Percentiles rank a stretch among this genome's conserved stretches.
These are phyloP conservation scores for Ceyx cyanopectus DNA, from an alignment of 2,113 vertebrate species.

Conservation along the genomic window DNA sequence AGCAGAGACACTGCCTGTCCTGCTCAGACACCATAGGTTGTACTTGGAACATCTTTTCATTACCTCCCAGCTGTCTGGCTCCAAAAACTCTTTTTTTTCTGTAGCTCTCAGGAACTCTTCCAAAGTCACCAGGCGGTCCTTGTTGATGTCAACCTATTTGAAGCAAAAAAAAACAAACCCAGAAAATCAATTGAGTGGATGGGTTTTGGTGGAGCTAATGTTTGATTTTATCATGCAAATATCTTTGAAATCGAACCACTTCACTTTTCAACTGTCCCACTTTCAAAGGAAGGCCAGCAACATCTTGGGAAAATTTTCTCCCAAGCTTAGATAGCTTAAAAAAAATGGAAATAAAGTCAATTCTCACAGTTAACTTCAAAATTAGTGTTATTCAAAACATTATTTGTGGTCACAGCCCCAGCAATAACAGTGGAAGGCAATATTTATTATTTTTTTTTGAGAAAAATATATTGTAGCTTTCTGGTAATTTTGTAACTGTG, in stretches of 20 bases:
- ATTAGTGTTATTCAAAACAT: neutral
- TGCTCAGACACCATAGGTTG: neutral
- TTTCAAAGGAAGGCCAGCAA: neutral
- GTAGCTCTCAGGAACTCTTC: conserved; percentile 93
- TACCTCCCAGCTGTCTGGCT: conserved; percentile 99
- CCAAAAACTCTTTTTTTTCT: conserved; percentile 94
- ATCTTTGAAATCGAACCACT: neutral
- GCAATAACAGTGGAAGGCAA: neutral
- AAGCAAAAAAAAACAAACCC: conserved; percentile 3
- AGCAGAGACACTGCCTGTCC: neutral
- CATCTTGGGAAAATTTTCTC: neutral
- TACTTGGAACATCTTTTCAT: conserved; percentile 16
- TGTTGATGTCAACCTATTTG: conserved; percentile 89
- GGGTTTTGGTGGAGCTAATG: neutral
- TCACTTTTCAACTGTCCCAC: neutral
- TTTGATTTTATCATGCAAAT: neutral
- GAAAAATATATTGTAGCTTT: neutral
- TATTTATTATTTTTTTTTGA: neutral
- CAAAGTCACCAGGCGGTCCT: conserved; percentile 91
- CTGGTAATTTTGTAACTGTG: neutral
- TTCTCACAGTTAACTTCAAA: neutral
- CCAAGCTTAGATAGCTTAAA: neutral
- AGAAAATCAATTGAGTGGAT: neutral
- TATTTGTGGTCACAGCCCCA: neutral
- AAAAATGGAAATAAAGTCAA: neutral